Evolutionary conservation across 2,888 invertebrate genomes (phyloP), one percentile per base, ranked within the genome.

Genomic region (Dynastes tityus): DNA sequence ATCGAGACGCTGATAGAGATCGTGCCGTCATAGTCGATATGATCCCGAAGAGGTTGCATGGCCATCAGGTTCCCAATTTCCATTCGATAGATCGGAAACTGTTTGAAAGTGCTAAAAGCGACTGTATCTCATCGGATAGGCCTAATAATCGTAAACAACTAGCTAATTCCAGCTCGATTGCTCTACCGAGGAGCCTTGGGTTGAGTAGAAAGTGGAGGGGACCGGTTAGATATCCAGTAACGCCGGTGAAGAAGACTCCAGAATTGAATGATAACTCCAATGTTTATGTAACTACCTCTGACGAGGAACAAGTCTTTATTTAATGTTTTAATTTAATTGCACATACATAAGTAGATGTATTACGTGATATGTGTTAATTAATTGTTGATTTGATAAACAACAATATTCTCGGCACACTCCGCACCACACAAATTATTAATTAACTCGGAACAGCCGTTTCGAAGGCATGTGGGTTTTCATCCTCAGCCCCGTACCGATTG

Each of bases 221-320:
- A 0, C 93, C 92, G 27, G 92, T 93, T 0, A 88, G 90, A 81
- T 93, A 93, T 86, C 93, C 93, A 2, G 93, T 93, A 5, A 93
- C 93, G 49, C 93, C 93, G 61, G 90, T 92, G 76, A 92, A 92
- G 84, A 87, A 87, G 82, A 83, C 70, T 73, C 63, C 80, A 9
- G 68, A 79, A 29, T 78, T 84, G 63, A 87, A 88, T 67, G 88
- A 88, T 79, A 89, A 89, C 85, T 22, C 55, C 22, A 58, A 58
- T 22, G 55, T 58, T 58, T 58, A 90, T 87, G 89, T 91, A 81
- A 85, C 85, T 40, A 86, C 85, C 83, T 92, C 92, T 0, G 92
- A 92, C 85, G 92, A 92, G 84, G 92, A 92, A 86, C 92, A 92
- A 87, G 92, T 93, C 88, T 92, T 92, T 90, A 92, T 92, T 87